Percentiles rank a stretch among this genome's conserved stretches.
These are phyloP conservation scores for Serrognathus titanus DNA, from an alignment of 2,888 invertebrate species.

Conservation along the genomic window DNA sequence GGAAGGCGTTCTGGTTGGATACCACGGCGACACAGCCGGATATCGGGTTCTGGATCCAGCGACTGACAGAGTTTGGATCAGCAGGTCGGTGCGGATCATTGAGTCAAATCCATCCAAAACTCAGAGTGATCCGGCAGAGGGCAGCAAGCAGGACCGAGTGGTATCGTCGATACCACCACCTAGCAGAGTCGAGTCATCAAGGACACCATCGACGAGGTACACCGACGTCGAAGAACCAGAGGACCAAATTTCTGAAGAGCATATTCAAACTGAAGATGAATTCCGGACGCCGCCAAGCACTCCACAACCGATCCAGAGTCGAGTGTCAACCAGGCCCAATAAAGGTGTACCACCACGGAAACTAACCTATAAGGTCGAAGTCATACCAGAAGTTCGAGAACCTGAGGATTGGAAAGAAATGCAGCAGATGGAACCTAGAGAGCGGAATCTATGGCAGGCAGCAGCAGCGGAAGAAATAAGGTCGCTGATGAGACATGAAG, in stretches of 20 bases:
- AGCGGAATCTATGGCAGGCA: slow-evolving; percentile 17
- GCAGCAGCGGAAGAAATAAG: background rate
- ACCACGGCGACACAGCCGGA: background rate
- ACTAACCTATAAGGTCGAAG: background rate
- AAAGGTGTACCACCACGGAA: background rate
- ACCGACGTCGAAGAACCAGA: too few species aligned
- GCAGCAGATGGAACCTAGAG: background rate
- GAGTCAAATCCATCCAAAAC: too few species aligned
- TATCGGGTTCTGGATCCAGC: background rate
- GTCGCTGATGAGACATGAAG: slow-evolving; percentile 22
- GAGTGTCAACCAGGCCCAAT: background rate
- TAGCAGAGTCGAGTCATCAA: too few species aligned
- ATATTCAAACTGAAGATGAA: too few species aligned
- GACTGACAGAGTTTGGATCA: background rate
- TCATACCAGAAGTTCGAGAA: background rate
- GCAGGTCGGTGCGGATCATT: too few species aligned
- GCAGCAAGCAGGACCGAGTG: too few species aligned
- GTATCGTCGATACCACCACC: too few species aligned
- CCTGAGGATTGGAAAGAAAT: background rate
- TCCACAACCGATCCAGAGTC: background rate
- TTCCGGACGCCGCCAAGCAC: too few species aligned
- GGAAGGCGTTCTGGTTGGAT: background rate
- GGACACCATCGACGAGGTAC: too few species aligned
- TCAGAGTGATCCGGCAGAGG: background rate
- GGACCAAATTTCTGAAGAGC: too few species aligned